A percentile compares a stretch with the other conserved stretches of the same genome.
Conservation (phyloP, 2,113 vertebrate species). For the Synchiropus splendidus region DNA sequence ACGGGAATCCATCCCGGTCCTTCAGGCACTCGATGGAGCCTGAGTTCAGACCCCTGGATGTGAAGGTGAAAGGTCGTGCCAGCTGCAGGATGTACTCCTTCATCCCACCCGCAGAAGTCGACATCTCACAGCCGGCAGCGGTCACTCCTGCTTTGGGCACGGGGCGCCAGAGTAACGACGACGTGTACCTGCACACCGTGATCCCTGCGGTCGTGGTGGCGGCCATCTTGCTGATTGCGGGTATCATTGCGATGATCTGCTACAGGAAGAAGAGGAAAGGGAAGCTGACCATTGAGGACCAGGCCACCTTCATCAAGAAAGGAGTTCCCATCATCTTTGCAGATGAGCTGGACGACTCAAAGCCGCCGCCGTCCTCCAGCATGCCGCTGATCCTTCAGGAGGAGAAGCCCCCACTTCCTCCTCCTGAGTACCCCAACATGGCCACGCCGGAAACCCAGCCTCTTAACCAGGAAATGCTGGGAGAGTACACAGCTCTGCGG, state of each 20-base stretch:
- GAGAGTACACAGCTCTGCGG: constrained; percentile 86
- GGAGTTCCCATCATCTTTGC: constrained; percentile 97
- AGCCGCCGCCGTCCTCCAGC: constrained; percentile 91
- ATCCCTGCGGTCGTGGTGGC: constrained; percentile 94
- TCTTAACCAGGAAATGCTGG: constrained; percentile 86
- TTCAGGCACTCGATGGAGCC: constrained; percentile 77
- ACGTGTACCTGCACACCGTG: constrained; percentile 92
- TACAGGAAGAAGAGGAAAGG: constrained; percentile 97
- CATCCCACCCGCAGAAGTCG: constrained; percentile 66
- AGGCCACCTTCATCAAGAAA: constrained; percentile 98
- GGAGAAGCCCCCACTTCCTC: constrained; percentile 94
- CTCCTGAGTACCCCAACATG: constrained; percentile 92
- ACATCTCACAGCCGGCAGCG: constrained; percentile 30
- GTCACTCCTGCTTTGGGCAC: constrained; percentile 70
- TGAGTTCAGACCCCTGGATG: constrained; percentile 77
- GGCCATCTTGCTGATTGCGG: constrained; percentile 87
- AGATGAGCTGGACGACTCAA: constrained; percentile 91
- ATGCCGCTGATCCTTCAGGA: constrained; percentile 96
- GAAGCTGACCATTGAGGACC: constrained; percentile 94
- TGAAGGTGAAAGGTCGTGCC: constrained; percentile 71
- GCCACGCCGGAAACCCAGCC: constrained; percentile 85
- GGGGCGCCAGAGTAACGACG: constrained; percentile 83
- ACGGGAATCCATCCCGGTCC: constrained; percentile 61
- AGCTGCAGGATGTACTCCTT: constrained; percentile 82
- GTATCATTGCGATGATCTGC: constrained; percentile 96